Evolutionary conservation across 2,888 invertebrate genomes (phyloP).

Genomic region (Oscheius sp.): DNA sequence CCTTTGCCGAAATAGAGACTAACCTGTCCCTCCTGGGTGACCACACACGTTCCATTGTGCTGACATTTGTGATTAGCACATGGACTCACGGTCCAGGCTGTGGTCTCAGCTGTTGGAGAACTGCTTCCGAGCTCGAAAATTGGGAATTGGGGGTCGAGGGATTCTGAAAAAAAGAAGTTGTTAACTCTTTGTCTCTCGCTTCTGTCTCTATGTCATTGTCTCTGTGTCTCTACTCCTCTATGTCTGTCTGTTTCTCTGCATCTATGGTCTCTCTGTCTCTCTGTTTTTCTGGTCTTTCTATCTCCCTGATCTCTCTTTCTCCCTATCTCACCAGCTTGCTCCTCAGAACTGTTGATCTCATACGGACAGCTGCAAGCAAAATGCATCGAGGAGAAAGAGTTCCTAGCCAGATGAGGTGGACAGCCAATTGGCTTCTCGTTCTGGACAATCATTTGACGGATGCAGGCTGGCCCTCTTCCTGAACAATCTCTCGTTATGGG

Average conservation of each 20-base stretch:
- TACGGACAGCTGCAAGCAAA: constrained; percentile 64
- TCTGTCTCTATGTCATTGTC: too few species aligned
- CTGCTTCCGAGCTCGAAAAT: constrained; percentile 32
- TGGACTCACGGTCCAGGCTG: constrained; percentile 47
- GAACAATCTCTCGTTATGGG: background rate
- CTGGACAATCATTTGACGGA: constrained; percentile 61
- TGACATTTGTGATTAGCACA: constrained; percentile 60
- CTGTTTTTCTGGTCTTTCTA: too few species aligned
- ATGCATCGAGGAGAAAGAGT: constrained; percentile 57
- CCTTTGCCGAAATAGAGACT: background rate
- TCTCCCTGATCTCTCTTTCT: too few species aligned
- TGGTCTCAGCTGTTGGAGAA: constrained; percentile 36
- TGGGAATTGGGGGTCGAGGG: constrained; percentile 33
- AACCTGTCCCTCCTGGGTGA: constrained; percentile 53
- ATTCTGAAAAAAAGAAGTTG: background rate
- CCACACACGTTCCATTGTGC: constrained; percentile 68
- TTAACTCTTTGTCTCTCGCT: too few species aligned
- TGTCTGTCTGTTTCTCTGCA: too few species aligned
- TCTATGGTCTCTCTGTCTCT: too few species aligned
- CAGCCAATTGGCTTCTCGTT: constrained; percentile 60
- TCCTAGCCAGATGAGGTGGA: constrained; percentile 60
- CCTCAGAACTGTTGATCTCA: constrained; percentile 37
- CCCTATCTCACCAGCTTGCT: constrained; percentile 29
- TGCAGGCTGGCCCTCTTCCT: constrained; percentile 56
- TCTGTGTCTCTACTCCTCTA: too few species aligned